Evolutionary conservation across 2,113 vertebrate genomes (phyloP), one percentile per base, ranked within the genome.

Genomic region (Gallinago paraguaiae): DNA sequence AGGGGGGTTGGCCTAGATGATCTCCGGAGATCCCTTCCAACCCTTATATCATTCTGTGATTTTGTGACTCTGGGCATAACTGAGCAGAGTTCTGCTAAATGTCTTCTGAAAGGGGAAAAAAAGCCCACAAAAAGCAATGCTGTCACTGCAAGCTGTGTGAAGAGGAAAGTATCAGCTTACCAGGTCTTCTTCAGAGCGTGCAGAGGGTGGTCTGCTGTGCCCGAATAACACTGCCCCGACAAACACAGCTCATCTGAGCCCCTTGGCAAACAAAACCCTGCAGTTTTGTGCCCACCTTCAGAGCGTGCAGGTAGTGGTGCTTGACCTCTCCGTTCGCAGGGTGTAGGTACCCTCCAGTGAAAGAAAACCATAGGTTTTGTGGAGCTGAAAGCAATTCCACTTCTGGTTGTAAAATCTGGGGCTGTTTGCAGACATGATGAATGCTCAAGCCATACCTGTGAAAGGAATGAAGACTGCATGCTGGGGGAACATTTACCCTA

Each of bases 201-300:
- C 13, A 25, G 15, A 22, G 0, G 2, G n/a, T 6, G 9, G 13
- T 28, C 48, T 51, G 41, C 46, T 25, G 46, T 9, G 1, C 63
- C 16, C 16, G 7, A 25, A 11, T 11, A 35, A 16, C 14, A 10
- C 18, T 2, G 3, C 19, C 31, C 7, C 0, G 0, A 39, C 2
- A 6, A 37, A 8, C 10, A 13, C 19, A 10, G 25, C 10, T 45
- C 3, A 2, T 7, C 28, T 1, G 28, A 63, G 37, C 25, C n/a
- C 17, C 22, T 51, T 16, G 2, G 27, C 46, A 37, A 48, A 19
- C 4, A 4, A 27, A 67, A 7, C 6, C 7, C 14, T n/a, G 27
- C 17, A 13, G 9, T 22, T 54, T 43, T 53, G 63, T 48, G 43
- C 10, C 10, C 41, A 37, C 28, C 27, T 45, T 23, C 57, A 37